Evolutionary conservation across 2,113 vertebrate species (phyloP), one percentile per base, ranked within the genome.

Genomic region (Callionymus lyra): DNA sequence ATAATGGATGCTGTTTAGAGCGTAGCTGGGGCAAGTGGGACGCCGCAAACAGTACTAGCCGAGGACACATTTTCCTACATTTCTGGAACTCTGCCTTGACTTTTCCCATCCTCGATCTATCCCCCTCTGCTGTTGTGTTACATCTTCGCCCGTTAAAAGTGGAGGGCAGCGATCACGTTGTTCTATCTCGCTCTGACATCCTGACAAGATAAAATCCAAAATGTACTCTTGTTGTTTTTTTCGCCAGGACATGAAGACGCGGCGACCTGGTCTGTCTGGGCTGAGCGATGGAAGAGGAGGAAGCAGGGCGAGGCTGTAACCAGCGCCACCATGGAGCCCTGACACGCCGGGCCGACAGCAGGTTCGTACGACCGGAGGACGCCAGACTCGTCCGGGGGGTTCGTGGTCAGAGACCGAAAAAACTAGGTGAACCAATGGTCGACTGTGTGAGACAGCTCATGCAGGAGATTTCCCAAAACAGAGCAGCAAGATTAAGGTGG

Each of bases 1-100:
- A 79, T 70, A 64, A 81, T 83, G 53, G 18, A 83, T 81, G 64
- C 12, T 76, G 76, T 77, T 81, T 77, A 58, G 68, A 76, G 70
- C 68, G 65, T 72, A 72, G 61, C 48, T 41, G 59, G 65, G 69
- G 50, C 68, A 72, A 76, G 72, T 71, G 76, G 72, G 69, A 70
- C 67, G 72, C 67, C 55, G 44, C 65, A 70, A 76, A 61, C 72
- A 65, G 73, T 52, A 53, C 55, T 41, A n/a, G 45, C 59, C 44
- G 47, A 32, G 14, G 49, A 49, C 47, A 56, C 49, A n/a, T 31
- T 44, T 13, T 21, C 31, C 31, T 16, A n/a, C 31, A 35, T 12
- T 14, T 11, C 34, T 27, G 31, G 48, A 35, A 18, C 9, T 11
- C 33, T 13, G 13, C 35, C 32, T 15, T 6, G 15, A 15, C 10